Evolutionary conservation across 2,113 vertebrate species (phyloP).

Genomic region (Menura novaehollandiae): DNA sequence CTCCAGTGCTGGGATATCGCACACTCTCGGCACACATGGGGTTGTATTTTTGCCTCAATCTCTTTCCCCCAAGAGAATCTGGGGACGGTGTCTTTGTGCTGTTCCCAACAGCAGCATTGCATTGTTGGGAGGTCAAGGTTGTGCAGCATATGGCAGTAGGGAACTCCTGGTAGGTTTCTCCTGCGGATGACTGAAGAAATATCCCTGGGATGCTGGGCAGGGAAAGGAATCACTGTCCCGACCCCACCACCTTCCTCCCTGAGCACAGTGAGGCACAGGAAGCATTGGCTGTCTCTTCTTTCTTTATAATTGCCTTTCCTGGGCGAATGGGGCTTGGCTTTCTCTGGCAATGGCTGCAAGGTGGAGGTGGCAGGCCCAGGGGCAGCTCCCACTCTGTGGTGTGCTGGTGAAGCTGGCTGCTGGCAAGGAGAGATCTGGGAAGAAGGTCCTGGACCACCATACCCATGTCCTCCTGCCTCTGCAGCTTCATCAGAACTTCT

Average conservation of each 20-base stretch:
- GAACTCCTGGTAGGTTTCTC: background rate
- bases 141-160: accelerated
- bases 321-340: background rate
- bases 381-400: background rate
- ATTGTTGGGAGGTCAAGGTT: accelerated
- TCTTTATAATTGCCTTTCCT: background rate
- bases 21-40: accelerated
- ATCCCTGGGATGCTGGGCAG: background rate
- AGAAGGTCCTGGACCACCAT: background rate
- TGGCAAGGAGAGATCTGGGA: background rate
- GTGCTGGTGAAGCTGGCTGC: background rate
- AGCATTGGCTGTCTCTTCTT: background rate
- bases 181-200: background rate
- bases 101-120: background rate
- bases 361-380: background rate
- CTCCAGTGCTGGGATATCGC: background rate
- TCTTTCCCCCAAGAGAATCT: background rate
- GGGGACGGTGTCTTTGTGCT: accelerated
- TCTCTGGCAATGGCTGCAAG: background rate
- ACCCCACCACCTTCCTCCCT: background rate
- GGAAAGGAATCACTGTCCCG: background rate
- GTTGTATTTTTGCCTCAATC: background rate
- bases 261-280: accelerated
- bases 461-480: accelerated
- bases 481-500: background rate